phyloP scores from a whole-genome alignment of 2,113 vertebrate species.

The Xenopus borealis region DNA sequence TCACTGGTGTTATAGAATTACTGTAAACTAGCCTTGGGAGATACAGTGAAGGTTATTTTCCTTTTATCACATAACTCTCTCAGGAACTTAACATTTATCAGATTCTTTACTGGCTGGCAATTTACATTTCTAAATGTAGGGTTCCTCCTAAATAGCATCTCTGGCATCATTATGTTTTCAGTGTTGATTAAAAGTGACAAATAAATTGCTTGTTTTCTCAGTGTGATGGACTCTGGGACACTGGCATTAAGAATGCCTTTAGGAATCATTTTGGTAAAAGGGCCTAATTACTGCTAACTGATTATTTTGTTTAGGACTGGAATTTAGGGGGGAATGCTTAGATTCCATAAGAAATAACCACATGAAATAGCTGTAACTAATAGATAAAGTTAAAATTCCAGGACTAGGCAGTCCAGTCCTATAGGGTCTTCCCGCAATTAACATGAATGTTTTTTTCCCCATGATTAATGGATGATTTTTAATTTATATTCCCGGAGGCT shows the following conservation, averaged over 20 bases:
- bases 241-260: background rate
- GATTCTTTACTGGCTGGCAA: background rate
- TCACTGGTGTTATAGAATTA: slow-evolving; percentile 67
- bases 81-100: background rate
- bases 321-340: background rate
- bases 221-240: background rate
- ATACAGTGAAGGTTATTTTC: slow-evolving; percentile 57
- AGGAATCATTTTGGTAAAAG: too few species aligned
- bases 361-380: background rate
- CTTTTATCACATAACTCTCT: slow-evolving; percentile 59
- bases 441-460: background rate
- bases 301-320: background rate
- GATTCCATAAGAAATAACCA: background rate
- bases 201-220: background rate
- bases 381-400: background rate
- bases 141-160: background rate
- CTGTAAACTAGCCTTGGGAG: slow-evolving; percentile 59
- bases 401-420: background rate
- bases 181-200: background rate
- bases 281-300: background rate
- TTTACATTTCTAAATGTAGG: background rate
- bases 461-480: background rate
- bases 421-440: background rate
- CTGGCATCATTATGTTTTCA: background rate
- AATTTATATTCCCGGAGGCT: background rate